phyloP scores from a whole-genome alignment of 2,888 invertebrate genomes.

The Ctena decussata region DNA sequence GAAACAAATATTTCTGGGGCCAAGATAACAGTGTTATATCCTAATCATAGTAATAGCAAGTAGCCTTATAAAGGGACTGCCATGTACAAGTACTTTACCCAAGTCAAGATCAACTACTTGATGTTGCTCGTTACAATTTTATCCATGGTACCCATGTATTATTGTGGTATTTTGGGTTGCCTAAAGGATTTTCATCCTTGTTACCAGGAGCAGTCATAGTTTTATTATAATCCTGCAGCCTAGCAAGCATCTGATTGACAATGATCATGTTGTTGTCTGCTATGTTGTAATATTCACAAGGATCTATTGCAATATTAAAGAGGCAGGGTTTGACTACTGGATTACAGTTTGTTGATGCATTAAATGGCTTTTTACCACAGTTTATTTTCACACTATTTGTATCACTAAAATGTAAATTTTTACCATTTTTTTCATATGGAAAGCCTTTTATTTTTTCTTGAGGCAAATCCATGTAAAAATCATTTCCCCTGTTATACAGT shows the following conservation, averaged over 20 bases:
- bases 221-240: constrained; percentile 89
- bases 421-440: too few species aligned
- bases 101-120: too few species aligned
- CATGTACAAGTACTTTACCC: too few species aligned
- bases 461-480: too few species aligned
- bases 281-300: constrained; percentile 93
- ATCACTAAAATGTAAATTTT: too few species aligned
- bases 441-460: neutral
- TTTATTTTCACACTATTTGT: constrained; percentile 47
- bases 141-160: constrained; percentile 90
- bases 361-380: constrained; percentile 79
- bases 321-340: constrained; percentile 92
- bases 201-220: constrained; percentile 93
- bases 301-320: constrained; percentile 93
- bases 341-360: constrained; percentile 88
- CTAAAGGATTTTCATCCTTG: constrained; percentile 90
- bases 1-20: too few species aligned
- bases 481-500: neutral
- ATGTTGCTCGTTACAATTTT: too few species aligned
- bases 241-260: constrained; percentile 71
- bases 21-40: too few species aligned
- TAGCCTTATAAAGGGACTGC: too few species aligned
- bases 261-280: constrained; percentile 75
- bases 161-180: constrained; percentile 92
- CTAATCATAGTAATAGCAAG: too few species aligned